Evolutionary conservation across 1,140 invertebrate species (phyloP).

Genomic region (Lepidotrigona ventralis): DNA sequence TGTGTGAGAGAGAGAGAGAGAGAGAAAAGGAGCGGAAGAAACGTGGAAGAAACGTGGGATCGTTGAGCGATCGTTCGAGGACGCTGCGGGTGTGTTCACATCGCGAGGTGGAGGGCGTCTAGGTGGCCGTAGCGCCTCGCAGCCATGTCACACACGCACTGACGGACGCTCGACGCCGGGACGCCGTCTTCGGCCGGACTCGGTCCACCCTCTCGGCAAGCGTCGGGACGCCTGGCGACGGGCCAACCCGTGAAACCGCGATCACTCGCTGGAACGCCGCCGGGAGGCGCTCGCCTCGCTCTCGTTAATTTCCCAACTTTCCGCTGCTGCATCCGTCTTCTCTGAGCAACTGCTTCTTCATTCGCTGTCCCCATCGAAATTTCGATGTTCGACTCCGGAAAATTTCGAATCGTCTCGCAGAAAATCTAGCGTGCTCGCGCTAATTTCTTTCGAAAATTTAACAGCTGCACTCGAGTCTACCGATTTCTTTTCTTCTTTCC

Average conservation of each 20-base stretch:
- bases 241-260: conserved; percentile 67
- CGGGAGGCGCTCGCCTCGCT: conserved; percentile 41
- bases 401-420: too few relatives aligned
- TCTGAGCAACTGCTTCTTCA: background rate
- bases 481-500: too few relatives aligned
- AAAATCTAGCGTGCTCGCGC: too few relatives aligned
- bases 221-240: conserved; percentile 75
- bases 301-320: background rate
- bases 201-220: conserved; percentile 76
- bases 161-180: conserved; percentile 78
- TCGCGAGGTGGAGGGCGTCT: conserved; percentile 69
- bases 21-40: background rate
- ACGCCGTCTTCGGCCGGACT: conserved; percentile 76
- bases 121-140: conserved; percentile 75
- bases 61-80: conserved; percentile 47
- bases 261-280: conserved; percentile 53
- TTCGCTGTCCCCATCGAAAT: too few relatives aligned
- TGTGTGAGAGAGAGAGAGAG: too few relatives aligned
- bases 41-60: background rate
- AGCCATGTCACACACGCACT: conserved; percentile 79
- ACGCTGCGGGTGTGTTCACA: conserved; percentile 58
- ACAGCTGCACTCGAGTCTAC: too few relatives aligned
- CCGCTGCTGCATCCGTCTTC: too few relatives aligned
- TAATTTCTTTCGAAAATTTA: too few relatives aligned
- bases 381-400: too few relatives aligned